A percentile compares a stretch with the other conserved stretches of the same genome.
phyloP scores from a whole-genome alignment of 2,113 vertebrate species.

The Chloropsis cyanopogon region DNA sequence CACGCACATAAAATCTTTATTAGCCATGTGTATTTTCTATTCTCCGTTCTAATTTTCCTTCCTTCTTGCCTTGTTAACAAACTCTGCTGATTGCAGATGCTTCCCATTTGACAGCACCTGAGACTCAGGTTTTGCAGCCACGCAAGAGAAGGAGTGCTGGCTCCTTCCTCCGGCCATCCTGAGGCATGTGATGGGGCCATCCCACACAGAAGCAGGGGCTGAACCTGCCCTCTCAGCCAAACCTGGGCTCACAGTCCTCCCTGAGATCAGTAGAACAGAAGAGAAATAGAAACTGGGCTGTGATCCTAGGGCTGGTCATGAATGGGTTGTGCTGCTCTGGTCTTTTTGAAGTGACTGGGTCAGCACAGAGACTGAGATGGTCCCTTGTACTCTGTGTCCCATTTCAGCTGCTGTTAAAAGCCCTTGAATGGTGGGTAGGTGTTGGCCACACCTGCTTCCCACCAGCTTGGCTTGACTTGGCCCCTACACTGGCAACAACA shows the following conservation, averaged over 20 bases:
- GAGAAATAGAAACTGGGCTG: not conserved
- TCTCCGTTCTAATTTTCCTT: conserved; percentile 44
- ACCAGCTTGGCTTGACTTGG: not conserved
- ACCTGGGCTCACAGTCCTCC: not conserved
- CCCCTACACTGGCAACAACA: rapidly evolving
- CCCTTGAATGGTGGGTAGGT: not conserved
- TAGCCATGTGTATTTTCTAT: conserved; percentile 3
- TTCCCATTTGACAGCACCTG: conserved; percentile 15
- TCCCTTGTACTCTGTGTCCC: not conserved
- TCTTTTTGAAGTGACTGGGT: not conserved
- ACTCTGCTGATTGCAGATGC: not conserved
- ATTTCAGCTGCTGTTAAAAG: not conserved
- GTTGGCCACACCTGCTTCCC: not conserved
- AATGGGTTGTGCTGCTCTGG: not conserved
- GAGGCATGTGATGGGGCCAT: not conserved
- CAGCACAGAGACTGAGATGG: not conserved
- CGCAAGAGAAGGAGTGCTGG: rapidly evolving
- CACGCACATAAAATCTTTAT: conserved; percentile 31
- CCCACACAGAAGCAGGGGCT: not conserved
- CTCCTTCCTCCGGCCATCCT: not conserved
- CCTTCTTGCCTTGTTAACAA: conserved; percentile 15
- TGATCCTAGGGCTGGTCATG: not conserved
- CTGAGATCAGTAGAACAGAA: not conserved
- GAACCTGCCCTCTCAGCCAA: not conserved
- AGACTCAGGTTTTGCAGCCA: not conserved